Conservation (phyloP, 2,797 vertebrate genomes). For the Pseudocheirus occidentalis region DNA sequence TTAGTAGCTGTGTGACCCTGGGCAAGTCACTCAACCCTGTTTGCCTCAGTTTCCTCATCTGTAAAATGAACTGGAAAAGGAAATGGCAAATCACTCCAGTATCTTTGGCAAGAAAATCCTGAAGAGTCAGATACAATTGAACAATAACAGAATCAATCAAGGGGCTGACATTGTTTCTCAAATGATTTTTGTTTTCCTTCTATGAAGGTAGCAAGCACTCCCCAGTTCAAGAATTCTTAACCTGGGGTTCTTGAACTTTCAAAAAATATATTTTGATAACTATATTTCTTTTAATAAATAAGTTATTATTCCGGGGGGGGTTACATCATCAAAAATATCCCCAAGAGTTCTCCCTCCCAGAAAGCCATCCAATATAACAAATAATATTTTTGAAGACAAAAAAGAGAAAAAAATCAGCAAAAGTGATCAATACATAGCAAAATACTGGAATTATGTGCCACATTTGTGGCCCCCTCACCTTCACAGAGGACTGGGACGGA, state of each 20-base stretch:
- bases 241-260: not conserved
- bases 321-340: not conserved
- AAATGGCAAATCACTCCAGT: not conserved
- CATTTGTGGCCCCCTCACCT: not conserved
- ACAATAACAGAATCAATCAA: not conserved
- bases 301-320: not conserved
- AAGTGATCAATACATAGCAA: not conserved
- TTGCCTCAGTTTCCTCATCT: not conserved
- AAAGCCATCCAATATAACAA: not conserved
- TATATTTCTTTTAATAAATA: not conserved
- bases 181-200: not conserved
- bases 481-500: not conserved
- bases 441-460: not conserved
- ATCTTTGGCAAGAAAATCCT: not conserved
- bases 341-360: not conserved
- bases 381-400: not conserved
- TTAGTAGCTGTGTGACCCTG: not conserved
- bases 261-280: not conserved
- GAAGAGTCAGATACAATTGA: not conserved
- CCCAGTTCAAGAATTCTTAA: not conserved
- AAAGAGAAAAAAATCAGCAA: not conserved
- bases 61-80: not conserved
- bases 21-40: not conserved
- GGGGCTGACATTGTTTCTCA: not conserved
- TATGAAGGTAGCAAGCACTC: not conserved